Percentiles rank a stretch among this genome's conserved stretches.
These are phyloP conservation scores for Hofmannophila pseudospretella DNA, from an alignment of 2,888 invertebrate genomes.

Conservation along the genomic window DNA sequence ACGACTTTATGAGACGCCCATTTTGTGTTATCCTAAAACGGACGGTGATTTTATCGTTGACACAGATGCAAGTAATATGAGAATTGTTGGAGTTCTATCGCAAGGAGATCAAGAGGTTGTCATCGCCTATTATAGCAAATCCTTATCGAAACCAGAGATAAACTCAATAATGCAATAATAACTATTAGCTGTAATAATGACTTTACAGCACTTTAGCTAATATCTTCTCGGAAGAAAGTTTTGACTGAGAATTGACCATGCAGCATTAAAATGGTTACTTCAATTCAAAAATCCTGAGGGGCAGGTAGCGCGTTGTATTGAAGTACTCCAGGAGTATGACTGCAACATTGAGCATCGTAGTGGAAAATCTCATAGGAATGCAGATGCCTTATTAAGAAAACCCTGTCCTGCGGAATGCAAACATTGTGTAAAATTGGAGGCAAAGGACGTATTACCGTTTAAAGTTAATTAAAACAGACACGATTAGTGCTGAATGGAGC, in stretches of 20 bases:
- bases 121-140: slow-evolving; percentile 8
- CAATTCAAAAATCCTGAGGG: slow-evolving; percentile 1
- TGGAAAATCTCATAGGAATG: not conserved
- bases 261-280: slow-evolving; percentile 3
- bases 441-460: too few relatives aligned
- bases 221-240: slow-evolving; percentile 5
- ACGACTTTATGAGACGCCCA: not conserved
- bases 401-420: not conserved
- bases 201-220: slow-evolving; percentile 4
- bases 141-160: slow-evolving; percentile 6
- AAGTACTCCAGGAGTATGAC: not conserved
- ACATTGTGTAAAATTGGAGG: too few relatives aligned
- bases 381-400: slow-evolving; percentile 2
- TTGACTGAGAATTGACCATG: slow-evolving; percentile 6
- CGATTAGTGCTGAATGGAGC: too few relatives aligned
- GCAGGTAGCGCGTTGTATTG: not conserved
- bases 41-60: slow-evolving; percentile 5
- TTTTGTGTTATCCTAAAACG: slow-evolving; percentile 2
- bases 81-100: slow-evolving; percentile 7
- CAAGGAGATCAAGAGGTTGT: slow-evolving; percentile 6
- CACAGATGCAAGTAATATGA: slow-evolving; percentile 10
- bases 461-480: too few relatives aligned
- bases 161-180: slow-evolving; percentile 8
- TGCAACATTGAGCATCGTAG: not conserved
- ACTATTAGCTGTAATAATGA: slow-evolving; percentile 7